Percentiles rank a stretch among this genome's conserved stretches.
phyloP scores from a whole-genome alignment of 2,797 vertebrate genomes.

The Sebastes diaconus region DNA sequence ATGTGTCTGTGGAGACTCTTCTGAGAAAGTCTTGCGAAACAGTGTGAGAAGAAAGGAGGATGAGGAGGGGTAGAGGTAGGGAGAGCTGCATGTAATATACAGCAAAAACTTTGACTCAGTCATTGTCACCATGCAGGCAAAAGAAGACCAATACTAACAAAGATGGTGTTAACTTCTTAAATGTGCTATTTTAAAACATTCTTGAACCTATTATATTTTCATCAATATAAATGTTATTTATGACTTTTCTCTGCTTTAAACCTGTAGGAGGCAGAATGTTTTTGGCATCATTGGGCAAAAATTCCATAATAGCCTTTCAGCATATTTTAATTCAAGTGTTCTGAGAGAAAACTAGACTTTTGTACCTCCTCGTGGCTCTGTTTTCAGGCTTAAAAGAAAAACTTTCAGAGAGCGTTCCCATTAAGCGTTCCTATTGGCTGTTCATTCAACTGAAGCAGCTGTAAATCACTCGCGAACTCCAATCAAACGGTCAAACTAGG shows the following conservation, averaged over 20 bases:
- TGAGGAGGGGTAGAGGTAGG: constrained; percentile 5
- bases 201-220: not conserved
- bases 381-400: too few species aligned
- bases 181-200: not conserved
- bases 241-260: too few species aligned
- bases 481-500: too few species aligned
- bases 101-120: not conserved
- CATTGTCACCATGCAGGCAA: not conserved
- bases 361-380: fast-evolving
- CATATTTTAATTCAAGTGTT: too few species aligned
- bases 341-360: too few species aligned
- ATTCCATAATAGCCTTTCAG: too few species aligned
- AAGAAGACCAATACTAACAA: not conserved
- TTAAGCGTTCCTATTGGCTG: too few species aligned
- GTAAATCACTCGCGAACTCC: too few species aligned
- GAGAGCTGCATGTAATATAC: not conserved
- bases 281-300: too few species aligned
- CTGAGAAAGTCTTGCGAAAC: constrained; percentile 38
- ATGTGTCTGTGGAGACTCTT: constrained; percentile 49
- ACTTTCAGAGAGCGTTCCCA: too few species aligned
- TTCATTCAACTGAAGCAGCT: too few species aligned
- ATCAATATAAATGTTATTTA: not conserved
- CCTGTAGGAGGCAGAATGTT: too few species aligned
- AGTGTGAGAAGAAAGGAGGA: constrained; percentile 53
- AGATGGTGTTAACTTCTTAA: not conserved